Evolutionary conservation across 2,888 invertebrate species (phyloP).

Genomic region (Diploptera punctata): DNA sequence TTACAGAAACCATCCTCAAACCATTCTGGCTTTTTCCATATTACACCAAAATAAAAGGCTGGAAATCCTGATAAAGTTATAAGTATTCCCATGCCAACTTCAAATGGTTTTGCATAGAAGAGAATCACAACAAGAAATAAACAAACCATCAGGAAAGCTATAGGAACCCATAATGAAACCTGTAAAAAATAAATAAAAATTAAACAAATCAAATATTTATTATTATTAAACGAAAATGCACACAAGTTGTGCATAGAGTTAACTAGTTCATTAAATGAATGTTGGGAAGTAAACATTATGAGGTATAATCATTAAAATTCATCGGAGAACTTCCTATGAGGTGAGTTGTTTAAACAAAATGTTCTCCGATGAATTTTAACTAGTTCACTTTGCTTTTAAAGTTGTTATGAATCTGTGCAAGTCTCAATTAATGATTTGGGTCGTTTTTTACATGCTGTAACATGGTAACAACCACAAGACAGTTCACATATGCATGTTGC

Average conservation of each 20-base stretch:
- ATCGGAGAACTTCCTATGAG: too few relatives aligned
- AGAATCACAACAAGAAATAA: conserved; percentile 81
- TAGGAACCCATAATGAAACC: conserved; percentile 77
- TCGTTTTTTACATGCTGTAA: too few relatives aligned
- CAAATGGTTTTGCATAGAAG: conserved; percentile 77
- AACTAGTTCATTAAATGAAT: not conserved
- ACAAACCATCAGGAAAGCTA: conserved; percentile 77
- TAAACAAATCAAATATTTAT: not conserved
- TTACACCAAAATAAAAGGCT: conserved; percentile 76
- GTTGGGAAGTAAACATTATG: too few relatives aligned
- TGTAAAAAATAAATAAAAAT: conserved; percentile 51
- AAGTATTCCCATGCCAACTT: conserved; percentile 77
- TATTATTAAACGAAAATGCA: not conserved
- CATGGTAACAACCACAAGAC: too few relatives aligned
- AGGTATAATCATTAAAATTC: too few relatives aligned
- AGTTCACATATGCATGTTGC: too few relatives aligned
- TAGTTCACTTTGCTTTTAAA: too few relatives aligned
- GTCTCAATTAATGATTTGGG: too few relatives aligned
- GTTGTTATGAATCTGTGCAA: too few relatives aligned
- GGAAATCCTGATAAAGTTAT: conserved; percentile 87
- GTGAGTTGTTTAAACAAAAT: too few relatives aligned
- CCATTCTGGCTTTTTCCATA: conserved; percentile 69
- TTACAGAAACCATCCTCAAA: conserved; percentile 68
- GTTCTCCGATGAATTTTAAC: too few relatives aligned
- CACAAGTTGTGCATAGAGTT: not conserved